Base-by-base conservation (phyloP, 1,140 invertebrate genomes). In the Tetramorium parvispinum region DNA sequence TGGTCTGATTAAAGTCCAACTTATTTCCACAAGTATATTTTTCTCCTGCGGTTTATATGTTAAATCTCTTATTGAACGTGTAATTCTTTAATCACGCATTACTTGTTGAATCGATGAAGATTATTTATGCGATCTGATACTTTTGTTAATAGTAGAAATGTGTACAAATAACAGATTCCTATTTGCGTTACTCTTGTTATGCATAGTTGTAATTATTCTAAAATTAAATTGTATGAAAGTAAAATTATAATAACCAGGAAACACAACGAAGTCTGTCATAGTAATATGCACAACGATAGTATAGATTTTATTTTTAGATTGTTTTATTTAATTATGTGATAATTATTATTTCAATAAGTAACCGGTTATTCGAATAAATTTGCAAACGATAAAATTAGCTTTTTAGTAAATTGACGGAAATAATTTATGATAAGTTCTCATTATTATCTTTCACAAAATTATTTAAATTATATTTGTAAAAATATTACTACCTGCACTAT, bases 1-100 rank as follows among this genome's bases (percentile, higher is more conserved):
- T 92, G 85, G 86, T 93, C 88, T 79, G 91, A 92, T 90, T 92
- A 82, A 65, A 66, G 24, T 66, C 71, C 53, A 63, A 82, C 59
- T 91, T 86, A 71, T 63, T 81, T 24, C 63, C 66, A 11, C 18
- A 85, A 85, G 27, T 75, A 43, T 86, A 37, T 77, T 24, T n/a
- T 43, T 63, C 70, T 43, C 13, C 65, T n/a, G 43, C 40, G 65
- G 40, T 27, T 49, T 57, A 6, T 57, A 6, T 57, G 18, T 49
- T 83, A 61, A 32, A 61, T 85, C 13, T 75, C 8, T 82, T 49
- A 37, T 61, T 57, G 16, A 13, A 53, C 40, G 5, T 68, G 3
- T 55, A 32, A 70, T 81, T 70, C 3, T 70, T 53, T 68, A 68
- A 70, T 70, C 40, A 11, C 13, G 32, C 37, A 32, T 46, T 77